Base-by-base conservation (phyloP, 64 coral and sea anemone species). In the Catalaphyllia jardinei region DNA sequence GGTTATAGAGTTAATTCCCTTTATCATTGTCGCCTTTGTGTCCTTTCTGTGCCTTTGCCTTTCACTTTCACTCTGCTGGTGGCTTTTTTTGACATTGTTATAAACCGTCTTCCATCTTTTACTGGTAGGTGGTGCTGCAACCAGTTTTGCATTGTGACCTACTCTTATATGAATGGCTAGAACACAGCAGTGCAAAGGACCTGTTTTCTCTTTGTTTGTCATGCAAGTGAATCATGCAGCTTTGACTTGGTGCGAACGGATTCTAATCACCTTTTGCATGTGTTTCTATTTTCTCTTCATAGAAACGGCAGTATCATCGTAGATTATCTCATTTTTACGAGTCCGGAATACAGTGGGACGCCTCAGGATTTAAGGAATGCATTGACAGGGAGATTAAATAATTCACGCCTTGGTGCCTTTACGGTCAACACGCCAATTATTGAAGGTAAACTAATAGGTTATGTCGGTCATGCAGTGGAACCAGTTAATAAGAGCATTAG, bases 301-400 rank as follows among this genome's bases (percentile, higher is more conserved):
- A 91, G 89, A 19, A 65, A 11, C 3, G 89, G 89, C 8, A 92
- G 89, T 76, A 67, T 92, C 12, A 46, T 86, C 3, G 90, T 83
- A 24, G 82, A 92, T 64, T 72, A 86, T 15, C 65, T 51, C 5
- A 64, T 92, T 31, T 92, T 67, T 15, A 92, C 74, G 25, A 92
- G 90, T 92, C 80, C 30, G 20, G 24, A 86, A 25, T 92, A 72
- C 59, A 31, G 31, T 27, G 90, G 90, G 3, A 69, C 30, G 20
- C 8, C 35, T 1, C n/a, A 31, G 38, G 82, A 92, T 69, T 52
- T 92, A 61, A 38, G 67, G 29, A 20, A 69, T 4, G 81, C 81
- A 6, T 71, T 29, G 12, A 28, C 10, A n/a, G 10, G 9, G 24
- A 20, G 4, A 25, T 85, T 51, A 8, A 71, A 85, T 18, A 29